Percentiles rank a stretch among this genome's conserved stretches.
phyloP scores from a whole-genome alignment of 1,140 invertebrate genomes.

The Cotesia vestalis region DNA sequence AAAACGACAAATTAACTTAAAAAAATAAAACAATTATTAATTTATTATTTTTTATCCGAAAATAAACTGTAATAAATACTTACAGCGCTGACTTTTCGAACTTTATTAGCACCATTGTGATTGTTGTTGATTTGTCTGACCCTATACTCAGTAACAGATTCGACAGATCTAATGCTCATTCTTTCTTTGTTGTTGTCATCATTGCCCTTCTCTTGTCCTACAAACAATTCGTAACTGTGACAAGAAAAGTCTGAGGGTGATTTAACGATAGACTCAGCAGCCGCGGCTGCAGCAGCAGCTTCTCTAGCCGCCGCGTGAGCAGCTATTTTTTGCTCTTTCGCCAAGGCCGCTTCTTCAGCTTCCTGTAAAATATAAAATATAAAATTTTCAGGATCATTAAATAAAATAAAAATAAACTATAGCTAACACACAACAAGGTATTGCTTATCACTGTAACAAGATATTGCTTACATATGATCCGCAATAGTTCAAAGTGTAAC shows the following conservation, averaged over 20 bases:
- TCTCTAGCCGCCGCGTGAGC: conserved; percentile 73
- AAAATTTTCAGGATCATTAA: neutral
- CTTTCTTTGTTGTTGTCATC: conserved; percentile 89
- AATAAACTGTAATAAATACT: conserved; percentile 64
- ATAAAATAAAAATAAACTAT: conserved; percentile 7
- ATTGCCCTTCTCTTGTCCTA: conserved; percentile 84
- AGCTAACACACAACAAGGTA: neutral
- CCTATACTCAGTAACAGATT: conserved; percentile 87
- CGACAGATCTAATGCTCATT: conserved; percentile 87
- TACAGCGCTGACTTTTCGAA: conserved; percentile 91
- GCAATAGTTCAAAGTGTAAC: too few relatives aligned
- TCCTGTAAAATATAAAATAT: conserved; percentile 67
- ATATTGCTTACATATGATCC: too few relatives aligned
- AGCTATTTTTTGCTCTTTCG: conserved; percentile 76
- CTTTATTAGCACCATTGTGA: conserved; percentile 69
- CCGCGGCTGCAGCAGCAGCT: conserved; percentile 68
- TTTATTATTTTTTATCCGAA: neutral
- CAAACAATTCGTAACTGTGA: conserved; percentile 89
- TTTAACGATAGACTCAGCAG: conserved; percentile 74
- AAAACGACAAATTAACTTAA: too few relatives aligned
- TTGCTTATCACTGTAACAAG: neutral
- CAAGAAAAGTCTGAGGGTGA: conserved; percentile 90
- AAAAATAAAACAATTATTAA: too few relatives aligned
- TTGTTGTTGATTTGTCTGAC: conserved; percentile 65
- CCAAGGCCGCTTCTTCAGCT: conserved; percentile 82